Conservation (phyloP, 53 echinoderm and acorn worm species). For the Holothuria leucospilota region DNA sequence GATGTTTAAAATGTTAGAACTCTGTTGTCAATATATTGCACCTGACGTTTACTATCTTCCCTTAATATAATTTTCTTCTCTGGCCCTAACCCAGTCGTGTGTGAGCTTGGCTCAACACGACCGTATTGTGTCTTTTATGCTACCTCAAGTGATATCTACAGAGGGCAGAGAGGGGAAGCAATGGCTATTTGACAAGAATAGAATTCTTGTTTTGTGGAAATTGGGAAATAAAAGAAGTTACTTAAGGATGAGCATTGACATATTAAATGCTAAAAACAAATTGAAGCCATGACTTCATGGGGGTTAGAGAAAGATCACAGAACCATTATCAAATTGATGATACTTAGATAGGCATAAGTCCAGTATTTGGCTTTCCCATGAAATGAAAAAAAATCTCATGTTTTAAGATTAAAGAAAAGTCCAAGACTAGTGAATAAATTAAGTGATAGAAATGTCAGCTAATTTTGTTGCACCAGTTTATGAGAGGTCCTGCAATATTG, state of each 20-base stretch:
- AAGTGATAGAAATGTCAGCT: too few species aligned
- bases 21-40: conserved; percentile 34
- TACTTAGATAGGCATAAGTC: not conserved
- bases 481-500: too few species aligned
- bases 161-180: conserved; percentile 13
- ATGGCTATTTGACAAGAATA: not conserved
- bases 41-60: conserved; percentile 33
- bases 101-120: conserved; percentile 31
- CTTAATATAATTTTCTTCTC: conserved; percentile 40
- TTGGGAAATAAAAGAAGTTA: conserved; percentile 29
- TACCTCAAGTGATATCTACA: conserved; percentile 37
- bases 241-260: conserved; percentile 19
- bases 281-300: not conserved
- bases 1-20: conserved; percentile 8
- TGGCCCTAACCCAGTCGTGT: conserved; percentile 26
- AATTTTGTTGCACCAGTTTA: too few species aligned
- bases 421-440: too few species aligned
- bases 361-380: too few species aligned
- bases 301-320: conserved; percentile 14
- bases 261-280: conserved; percentile 3
- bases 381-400: too few species aligned
- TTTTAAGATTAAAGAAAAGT: too few species aligned
- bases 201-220: conserved; percentile 18
- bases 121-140: conserved; percentile 11
- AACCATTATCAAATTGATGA: conserved; percentile 14